Base-by-base conservation (phyloP, 1,140 invertebrate species). In the Micrasema longulum region DNA sequence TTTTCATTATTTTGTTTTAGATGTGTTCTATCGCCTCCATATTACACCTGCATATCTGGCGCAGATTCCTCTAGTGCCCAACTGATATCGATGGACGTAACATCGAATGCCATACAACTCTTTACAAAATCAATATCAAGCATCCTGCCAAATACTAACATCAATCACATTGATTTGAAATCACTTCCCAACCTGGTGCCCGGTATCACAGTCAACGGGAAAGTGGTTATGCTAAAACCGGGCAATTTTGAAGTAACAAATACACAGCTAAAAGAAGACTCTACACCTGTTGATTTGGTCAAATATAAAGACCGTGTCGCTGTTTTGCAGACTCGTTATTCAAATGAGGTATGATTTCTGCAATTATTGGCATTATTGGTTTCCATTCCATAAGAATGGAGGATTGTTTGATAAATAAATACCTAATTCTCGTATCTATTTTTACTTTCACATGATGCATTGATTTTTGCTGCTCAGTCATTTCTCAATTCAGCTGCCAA, bases 11-110 rank as follows among this genome's bases (percentile, higher is more conserved):
- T 47, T 31, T 48, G 35, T 79, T 86, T 70, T 77, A 91, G 89
- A 69, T 93, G 91, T 81, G 77, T 88, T 9, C 74, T 91, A 47
- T 86, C 87, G 50, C 85, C 85, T n/a, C 87, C 88, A 18, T 90
- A 88, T 78, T 90, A 88, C 76, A 86, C 86, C 9, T 93, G 91
- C 74, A 73, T 89, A 11, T 86, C 85, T 31, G 84, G 83, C 1
- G 81, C 83, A 23, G 76, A 50, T 31, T 72, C 75, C 76, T 85
- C 79, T 2, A 82, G 77, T 11, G 79, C 82, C 36, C 79, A 84
- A 20, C 74, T 88, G 2, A 78, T 87, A 0, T 83, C 85, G 1
- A 55, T 88, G 10, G 86, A 88, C 73, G 79, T 88, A 1, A 82
- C 83, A 6, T 81, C 83, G 2, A 79, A 82, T 65, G 79, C 78